Percentiles rank a stretch among this genome's conserved stretches.
Conservation (phyloP, 2,113 vertebrate genomes). For the Gambusia affinis region DNA sequence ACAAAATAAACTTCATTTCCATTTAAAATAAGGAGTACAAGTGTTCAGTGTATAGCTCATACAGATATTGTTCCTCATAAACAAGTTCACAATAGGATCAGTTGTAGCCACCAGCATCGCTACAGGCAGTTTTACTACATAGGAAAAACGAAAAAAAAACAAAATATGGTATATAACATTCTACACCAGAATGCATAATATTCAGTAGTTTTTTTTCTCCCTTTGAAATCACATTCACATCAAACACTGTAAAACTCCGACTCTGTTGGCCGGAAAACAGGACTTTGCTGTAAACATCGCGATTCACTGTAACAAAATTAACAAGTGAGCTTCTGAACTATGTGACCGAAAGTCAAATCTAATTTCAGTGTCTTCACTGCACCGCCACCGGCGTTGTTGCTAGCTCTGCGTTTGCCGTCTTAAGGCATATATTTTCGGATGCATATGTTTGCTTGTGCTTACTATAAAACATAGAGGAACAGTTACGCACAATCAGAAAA, state of each 20-base stretch:
- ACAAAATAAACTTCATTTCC: constrained; percentile 21
- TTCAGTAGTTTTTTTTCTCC: constrained; percentile 9
- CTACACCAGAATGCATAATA: too few species aligned
- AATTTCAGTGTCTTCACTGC: constrained; percentile 30
- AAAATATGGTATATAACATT: constrained; percentile 3
- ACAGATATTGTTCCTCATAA: constrained; percentile 18
- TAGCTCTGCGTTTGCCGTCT: constrained; percentile 11
- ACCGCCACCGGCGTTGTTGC: constrained; percentile 21
- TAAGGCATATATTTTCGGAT: constrained; percentile 10
- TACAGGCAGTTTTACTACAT: constrained; percentile 33
- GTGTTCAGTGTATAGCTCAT: constrained; percentile 17
- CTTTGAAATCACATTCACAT: constrained; percentile 9
- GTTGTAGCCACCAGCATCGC: constrained; percentile 42
- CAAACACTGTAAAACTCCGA: not conserved
- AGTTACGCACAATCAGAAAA: not conserved
- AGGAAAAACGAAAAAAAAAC: constrained; percentile 8
- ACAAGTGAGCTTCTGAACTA: not conserved
- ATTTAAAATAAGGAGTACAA: constrained; percentile 25
- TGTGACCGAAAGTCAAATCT: constrained; percentile 6
- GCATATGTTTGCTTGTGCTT: constrained; percentile 5
- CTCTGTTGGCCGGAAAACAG: constrained; percentile 9
- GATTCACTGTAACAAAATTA: constrained; percentile 1
- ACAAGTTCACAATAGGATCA: constrained; percentile 31
- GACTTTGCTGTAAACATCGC: not conserved
- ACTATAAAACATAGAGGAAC: not conserved